Percentiles rank a stretch among this genome's conserved stretches.
Conservation (phyloP, 2,888 invertebrate genomes). For the Thera obeliscata region DNA sequence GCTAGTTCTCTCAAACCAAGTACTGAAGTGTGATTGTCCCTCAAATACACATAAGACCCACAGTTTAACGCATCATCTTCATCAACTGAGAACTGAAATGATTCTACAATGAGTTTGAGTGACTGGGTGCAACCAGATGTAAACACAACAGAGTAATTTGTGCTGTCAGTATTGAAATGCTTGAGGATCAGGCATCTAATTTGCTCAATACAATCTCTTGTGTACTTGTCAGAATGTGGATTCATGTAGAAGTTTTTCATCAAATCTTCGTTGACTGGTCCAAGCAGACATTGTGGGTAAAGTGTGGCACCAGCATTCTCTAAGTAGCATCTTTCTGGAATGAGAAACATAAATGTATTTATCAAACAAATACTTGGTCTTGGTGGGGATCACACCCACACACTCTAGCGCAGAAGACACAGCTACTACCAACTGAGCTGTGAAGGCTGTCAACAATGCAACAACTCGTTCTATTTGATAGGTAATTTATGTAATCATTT, state of each 20-base stretch:
- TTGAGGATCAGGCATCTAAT: constrained; percentile 92
- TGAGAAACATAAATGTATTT: constrained; percentile 10
- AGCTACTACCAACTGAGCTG: too few species aligned
- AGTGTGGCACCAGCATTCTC: constrained; percentile 95
- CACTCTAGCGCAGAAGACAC: too few species aligned
- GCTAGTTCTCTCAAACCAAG: constrained; percentile 94
- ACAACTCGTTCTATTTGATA: background rate
- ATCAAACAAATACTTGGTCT: background rate
- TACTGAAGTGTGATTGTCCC: constrained; percentile 98
- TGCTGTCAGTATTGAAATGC: constrained; percentile 91
- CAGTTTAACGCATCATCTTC: constrained; percentile 51
- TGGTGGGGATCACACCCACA: too few species aligned
- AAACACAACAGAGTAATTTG: constrained; percentile 95
- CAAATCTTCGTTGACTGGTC: constrained; percentile 86
- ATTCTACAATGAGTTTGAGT: constrained; percentile 92
- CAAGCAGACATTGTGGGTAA: constrained; percentile 90
- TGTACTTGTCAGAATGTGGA: constrained; percentile 94
- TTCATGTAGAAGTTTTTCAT: constrained; percentile 92
- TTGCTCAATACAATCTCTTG: constrained; percentile 94
- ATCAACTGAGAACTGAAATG: constrained; percentile 86
- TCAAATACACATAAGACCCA: constrained; percentile 91
- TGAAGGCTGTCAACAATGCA: background rate
- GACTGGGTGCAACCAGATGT: constrained; percentile 97
- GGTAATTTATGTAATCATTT: background rate
- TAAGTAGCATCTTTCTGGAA: constrained; percentile 90